Percentiles rank a stretch among this genome's conserved stretches.
Evolutionary conservation across 2,888 invertebrate genomes (phyloP).

Genomic region (Tachina lurida): DNA sequence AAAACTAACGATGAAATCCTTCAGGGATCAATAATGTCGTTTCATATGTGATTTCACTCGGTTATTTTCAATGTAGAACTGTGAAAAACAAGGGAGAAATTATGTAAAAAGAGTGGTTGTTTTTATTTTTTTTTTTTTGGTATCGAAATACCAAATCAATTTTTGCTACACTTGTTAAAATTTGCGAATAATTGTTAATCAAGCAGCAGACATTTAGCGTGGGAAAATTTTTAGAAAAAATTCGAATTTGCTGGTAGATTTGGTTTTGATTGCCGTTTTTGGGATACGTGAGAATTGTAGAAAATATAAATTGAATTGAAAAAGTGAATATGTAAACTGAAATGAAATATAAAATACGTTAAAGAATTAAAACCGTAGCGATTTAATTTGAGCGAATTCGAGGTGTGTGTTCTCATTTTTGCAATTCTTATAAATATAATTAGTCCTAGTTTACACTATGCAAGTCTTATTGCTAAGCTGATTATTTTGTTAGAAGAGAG

Average conservation of each 20-base stretch:
- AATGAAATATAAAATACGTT: too few species aligned
- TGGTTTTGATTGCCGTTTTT: not conserved
- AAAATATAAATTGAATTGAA: not conserved
- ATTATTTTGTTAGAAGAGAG: too few species aligned
- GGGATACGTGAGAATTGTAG: not conserved
- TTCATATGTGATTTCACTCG: constrained; percentile 33
- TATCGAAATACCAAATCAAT: constrained; percentile 54
- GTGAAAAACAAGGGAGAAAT: not conserved
- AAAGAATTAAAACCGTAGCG: too few species aligned
- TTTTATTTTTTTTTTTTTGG: constrained; percentile 28
- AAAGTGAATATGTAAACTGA: too few species aligned
- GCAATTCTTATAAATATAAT: too few species aligned
- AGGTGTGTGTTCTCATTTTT: too few species aligned
- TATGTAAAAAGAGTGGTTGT: constrained; percentile 6
- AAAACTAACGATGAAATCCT: constrained; percentile 50
- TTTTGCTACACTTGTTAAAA: constrained; percentile 53
- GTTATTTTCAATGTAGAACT: not conserved
- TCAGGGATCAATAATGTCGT: constrained; percentile 62
- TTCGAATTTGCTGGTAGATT: constrained; percentile 11
- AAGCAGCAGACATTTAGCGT: constrained; percentile 30
- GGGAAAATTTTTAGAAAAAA: constrained; percentile 31
- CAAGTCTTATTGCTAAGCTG: too few species aligned
- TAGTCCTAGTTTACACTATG: too few species aligned
- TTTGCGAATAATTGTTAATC: constrained; percentile 55
- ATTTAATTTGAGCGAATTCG: too few species aligned